Base-by-base conservation (phyloP, 2,113 vertebrate genomes). In the Dicerorhinus sumatrensis region DNA sequence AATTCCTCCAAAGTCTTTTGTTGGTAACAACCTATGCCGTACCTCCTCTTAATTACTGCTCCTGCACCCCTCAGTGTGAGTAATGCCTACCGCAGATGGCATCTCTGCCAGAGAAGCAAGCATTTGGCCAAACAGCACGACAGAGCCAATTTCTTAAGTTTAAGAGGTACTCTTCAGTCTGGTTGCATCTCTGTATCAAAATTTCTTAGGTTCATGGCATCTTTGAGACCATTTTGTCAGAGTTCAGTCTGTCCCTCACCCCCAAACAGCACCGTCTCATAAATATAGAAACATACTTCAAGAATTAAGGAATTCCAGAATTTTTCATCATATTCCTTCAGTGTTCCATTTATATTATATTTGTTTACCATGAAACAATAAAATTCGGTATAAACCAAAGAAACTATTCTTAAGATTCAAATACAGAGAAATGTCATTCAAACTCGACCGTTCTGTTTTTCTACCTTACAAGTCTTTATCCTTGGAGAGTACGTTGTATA, bases 31-130 rank as follows among this genome's bases (percentile, higher is more conserved):
- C 10, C 58, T 73, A 72, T 67, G 58, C 27, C 72, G 17, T 84
- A 62, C 76, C 70, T 84, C 29, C 29, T 95, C 58, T 89, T 86
- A 86, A 94, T 94, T 88, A 97, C 63, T 63, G 67, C 48, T 86
- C 73, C 29, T 23, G n/a, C 18, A 12, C 36, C 77, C 72, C 27
- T 95, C 33, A 46, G 62, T 33, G 48, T 96, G 76, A 97, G 20
- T 29, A 82, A 48, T 62, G 29, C 65, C 87, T 75, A 48, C 56
- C 89, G 73, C 82, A 97, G 89, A 96, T 95, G 96, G 93, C 2
- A 5, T 54, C 65, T 80, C 73, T 29, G 85, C 51, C 76, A 39
- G 62, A 31, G 42, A 91, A 75, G 60, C 46, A 76, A 69, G 9
- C 48, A 80, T 65, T 83, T 92, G 51, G 58, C 67, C 58, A 69